Evolutionary conservation across 2,113 vertebrate genomes (phyloP).

Genomic region (Caloenas nicobarica): DNA sequence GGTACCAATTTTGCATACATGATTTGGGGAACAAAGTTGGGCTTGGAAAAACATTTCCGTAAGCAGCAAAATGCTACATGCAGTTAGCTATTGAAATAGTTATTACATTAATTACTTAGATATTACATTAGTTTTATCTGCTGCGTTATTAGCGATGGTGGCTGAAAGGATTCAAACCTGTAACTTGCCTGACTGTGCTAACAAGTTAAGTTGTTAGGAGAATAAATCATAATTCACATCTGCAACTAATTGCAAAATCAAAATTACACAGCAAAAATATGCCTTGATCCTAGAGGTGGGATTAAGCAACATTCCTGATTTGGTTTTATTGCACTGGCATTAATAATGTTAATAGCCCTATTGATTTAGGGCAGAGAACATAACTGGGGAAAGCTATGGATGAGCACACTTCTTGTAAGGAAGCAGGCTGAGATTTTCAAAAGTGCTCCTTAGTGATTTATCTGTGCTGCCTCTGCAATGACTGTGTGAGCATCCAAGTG

Average conservation of each 20-base stretch:
- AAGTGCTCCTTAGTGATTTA: background rate
- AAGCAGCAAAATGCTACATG: background rate
- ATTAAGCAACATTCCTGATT: background rate
- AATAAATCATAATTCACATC: background rate
- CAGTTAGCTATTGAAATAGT: background rate
- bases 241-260: background rate
- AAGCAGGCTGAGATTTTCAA: background rate
- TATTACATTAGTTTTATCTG: background rate
- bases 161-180: background rate
- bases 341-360: background rate
- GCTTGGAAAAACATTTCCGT: background rate
- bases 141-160: background rate
- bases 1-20: background rate
- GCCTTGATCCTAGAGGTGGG: background rate
- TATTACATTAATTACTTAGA: background rate
- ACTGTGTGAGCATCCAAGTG: background rate
- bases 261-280: background rate
- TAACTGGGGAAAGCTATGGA: background rate
- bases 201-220: background rate
- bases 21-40: background rate
- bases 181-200: background rate
- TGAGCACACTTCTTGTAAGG: background rate
- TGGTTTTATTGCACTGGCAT: background rate
- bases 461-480: background rate
- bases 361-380: background rate